Base-by-base conservation (phyloP, 2,888 invertebrate genomes). In the Chalcis sispes region DNA sequence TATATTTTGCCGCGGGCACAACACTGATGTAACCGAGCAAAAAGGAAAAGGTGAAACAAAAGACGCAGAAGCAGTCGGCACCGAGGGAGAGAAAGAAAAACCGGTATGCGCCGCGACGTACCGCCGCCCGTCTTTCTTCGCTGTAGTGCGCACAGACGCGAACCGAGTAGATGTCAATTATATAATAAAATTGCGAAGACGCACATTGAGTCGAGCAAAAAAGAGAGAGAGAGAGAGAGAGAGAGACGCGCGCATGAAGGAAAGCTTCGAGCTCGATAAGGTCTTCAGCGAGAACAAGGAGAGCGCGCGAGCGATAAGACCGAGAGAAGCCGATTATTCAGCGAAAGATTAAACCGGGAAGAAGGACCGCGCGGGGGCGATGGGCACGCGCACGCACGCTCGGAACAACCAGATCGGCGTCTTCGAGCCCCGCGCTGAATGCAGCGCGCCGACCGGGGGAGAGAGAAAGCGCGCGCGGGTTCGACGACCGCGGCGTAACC, bases 401-500 rank as follows among this genome's bases (percentile, higher is more conserved):
- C n/a, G n/a, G n/a, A n/a, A 13, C 65, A 65, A 42, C 23, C 20
- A 25, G 36, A 29, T 50, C 64, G 29, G 61, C 46, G 13, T 20
- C 32, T 8, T 27, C 5, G 8, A 3, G 32, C 15, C n/a, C 58
- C n/a, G 20, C 46, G 29, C n/a, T n/a, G 27, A 13, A 23, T 2
- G 50, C 5, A 46, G 50, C 18, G 15, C 25, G 27, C 4, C 1
- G 50, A 20, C 18, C 2, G 20, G 50, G 65, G 40, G 36, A 25
- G 46, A 20, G 65, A 66, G 73, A n/a, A 59, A 18, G 56, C 54
- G 29, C 46, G 54, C 67, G 64, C 62, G 58, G 58, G 82, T 86
- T 88, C 87, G 81, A 84, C 84, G 88, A 88, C 88, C 88, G 87
- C 83, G 83, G 81, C 84, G 85, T 81, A 87, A 87, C 84, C 84